Percentiles rank a stretch among this genome's conserved stretches.
Evolutionary conservation across 2,888 invertebrate species (phyloP).

Genomic region (Cerceris rybyensis): DNA sequence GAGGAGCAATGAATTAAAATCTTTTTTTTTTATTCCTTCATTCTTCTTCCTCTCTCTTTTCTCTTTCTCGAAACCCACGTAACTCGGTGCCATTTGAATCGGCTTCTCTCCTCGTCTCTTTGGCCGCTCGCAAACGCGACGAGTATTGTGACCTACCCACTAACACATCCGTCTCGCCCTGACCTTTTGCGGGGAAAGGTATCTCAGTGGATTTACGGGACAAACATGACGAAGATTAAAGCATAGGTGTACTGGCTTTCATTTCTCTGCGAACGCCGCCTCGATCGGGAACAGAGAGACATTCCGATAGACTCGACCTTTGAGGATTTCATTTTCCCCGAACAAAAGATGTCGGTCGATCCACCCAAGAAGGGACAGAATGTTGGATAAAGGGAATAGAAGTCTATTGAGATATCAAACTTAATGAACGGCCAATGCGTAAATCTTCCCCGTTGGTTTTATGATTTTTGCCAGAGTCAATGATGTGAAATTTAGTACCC

Average conservation of each 20-base stretch:
- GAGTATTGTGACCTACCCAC: conserved; percentile 59
- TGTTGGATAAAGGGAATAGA: neutral
- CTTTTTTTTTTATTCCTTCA: no score
- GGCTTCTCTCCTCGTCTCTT: conserved; percentile 30
- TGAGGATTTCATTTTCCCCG: conserved; percentile 1
- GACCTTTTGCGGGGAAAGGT: conserved; percentile 69
- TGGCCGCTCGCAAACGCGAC: conserved; percentile 51
- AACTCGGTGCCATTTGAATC: conserved; percentile 17
- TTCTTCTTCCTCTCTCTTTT: no score
- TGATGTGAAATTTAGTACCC: conserved; percentile 32
- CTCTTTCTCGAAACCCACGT: neutral
- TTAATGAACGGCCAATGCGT: neutral
- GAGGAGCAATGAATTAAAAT: no score
- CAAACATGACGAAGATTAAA: conserved; percentile 56
- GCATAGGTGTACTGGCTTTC: conserved; percentile 33
- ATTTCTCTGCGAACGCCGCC: conserved; percentile 12
- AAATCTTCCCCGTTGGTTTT: conserved; percentile 11
- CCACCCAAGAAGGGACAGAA: neutral
- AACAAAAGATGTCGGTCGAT: neutral
- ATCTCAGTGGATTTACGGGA: conserved; percentile 56
- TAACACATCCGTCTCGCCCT: conserved; percentile 60
- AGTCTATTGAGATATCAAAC: conserved; percentile 7
- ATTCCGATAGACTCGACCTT: conserved; percentile 5
- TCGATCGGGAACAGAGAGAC: conserved; percentile 10
- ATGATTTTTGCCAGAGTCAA: conserved; percentile 11